A percentile compares a stretch with the other conserved stretches of the same genome.
Conservation (phyloP, 2,797 vertebrate species). For the Alosa sapidissima region DNA sequence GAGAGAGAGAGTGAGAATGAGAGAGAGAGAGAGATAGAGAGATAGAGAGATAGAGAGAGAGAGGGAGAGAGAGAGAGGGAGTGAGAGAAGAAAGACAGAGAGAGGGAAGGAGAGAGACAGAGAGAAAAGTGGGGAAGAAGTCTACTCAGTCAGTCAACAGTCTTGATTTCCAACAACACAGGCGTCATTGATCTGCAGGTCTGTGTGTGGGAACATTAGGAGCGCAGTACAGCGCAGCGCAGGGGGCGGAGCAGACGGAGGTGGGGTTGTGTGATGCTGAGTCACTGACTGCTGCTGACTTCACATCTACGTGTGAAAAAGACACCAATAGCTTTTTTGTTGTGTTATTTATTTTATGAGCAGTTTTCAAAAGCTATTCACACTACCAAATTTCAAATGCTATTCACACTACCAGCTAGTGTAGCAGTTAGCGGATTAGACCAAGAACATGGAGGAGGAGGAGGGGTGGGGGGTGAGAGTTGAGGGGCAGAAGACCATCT, state of each 20-base stretch:
- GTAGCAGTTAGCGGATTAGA: not conserved
- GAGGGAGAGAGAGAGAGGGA: not conserved
- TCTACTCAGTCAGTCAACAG: not conserved
- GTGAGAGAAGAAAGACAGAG: not conserved
- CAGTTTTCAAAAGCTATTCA: not conserved
- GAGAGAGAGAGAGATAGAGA: not conserved
- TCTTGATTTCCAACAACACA: not conserved
- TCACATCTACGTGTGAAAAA: not conserved
- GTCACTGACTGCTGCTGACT: conserved; percentile 4
- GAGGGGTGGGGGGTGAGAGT: not conserved
- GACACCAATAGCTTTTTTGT: not conserved
- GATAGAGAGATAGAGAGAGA: not conserved
- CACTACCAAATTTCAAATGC: not conserved
- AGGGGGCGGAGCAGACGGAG: not conserved
- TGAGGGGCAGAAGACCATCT: not conserved
- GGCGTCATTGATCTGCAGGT: not conserved
- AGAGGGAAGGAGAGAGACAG: not conserved
- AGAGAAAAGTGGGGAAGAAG: conserved; percentile 28
- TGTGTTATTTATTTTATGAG: not conserved
- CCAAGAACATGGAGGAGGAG: not conserved
- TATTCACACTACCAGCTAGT: not conserved
- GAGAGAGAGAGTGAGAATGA: not conserved
- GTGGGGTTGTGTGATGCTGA: not conserved
- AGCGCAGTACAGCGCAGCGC: not conserved
- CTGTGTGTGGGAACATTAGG: not conserved